phyloP scores from a whole-genome alignment of 2,113 vertebrate species.

The Macquaria australasica region DNA sequence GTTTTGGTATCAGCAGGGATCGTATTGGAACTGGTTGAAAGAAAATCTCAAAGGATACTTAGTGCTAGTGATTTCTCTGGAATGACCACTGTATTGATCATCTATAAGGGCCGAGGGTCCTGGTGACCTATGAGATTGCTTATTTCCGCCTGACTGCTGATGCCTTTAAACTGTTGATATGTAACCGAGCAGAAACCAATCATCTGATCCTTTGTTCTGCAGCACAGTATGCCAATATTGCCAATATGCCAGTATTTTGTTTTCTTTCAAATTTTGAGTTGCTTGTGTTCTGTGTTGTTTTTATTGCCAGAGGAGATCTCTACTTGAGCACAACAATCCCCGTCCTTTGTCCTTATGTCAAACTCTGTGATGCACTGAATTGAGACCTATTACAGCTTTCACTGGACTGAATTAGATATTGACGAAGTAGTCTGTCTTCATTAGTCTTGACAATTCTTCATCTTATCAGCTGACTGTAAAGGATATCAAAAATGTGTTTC shows the following conservation, averaged over 20 bases:
- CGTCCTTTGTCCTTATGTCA: slow-evolving; percentile 33
- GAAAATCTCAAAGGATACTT: not conserved
- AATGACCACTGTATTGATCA: slow-evolving; percentile 43
- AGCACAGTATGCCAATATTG: not conserved
- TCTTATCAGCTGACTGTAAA: not conserved
- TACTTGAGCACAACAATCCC: slow-evolving; percentile 2
- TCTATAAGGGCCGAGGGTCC: not conserved
- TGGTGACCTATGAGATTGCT: slow-evolving; percentile 16
- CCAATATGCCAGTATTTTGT: not conserved
- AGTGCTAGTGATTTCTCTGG: not conserved
- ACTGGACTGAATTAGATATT: slow-evolving; percentile 37
- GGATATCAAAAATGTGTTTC: not conserved
- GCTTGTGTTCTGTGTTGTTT: not conserved
- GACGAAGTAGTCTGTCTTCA: slow-evolving; percentile 20
- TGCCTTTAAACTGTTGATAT: not conserved
- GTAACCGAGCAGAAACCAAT: slow-evolving; percentile 29
- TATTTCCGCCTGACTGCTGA: slow-evolving; percentile 24
- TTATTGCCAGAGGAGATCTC: not conserved
- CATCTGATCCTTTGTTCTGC: slow-evolving; percentile 14
- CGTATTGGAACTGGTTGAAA: not conserved
- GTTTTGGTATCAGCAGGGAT: not conserved
- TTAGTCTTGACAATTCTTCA: slow-evolving; percentile 3
- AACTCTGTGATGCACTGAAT: slow-evolving; percentile 2
- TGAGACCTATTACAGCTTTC: slow-evolving; percentile 15
- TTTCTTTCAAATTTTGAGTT: slow-evolving; percentile 9